A percentile compares a stretch with the other conserved stretches of the same genome.
Conservation (phyloP, 2,113 vertebrate genomes). For the Casuarius casuarius region DNA sequence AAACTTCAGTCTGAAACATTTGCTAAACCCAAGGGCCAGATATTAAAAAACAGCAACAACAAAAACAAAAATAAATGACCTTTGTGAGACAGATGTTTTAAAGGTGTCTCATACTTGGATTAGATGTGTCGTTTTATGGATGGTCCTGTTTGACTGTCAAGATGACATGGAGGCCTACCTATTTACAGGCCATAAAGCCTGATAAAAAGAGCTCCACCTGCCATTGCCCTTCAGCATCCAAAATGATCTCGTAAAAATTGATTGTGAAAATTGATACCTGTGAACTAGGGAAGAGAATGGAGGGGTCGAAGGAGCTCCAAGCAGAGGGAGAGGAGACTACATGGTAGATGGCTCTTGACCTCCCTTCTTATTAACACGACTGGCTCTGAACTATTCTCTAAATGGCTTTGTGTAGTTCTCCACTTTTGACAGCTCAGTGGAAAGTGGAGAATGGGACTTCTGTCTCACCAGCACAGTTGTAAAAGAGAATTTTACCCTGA, state of each 20-base stretch:
- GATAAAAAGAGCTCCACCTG: not conserved
- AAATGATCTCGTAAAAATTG: not conserved
- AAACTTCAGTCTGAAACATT: not conserved
- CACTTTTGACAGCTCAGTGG: not conserved
- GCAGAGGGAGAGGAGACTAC: not conserved
- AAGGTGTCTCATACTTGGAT: not conserved
- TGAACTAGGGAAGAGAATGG: not conserved
- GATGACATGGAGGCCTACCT: rapidly evolving
- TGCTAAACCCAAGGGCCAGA: not conserved
- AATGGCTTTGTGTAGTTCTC: not conserved
- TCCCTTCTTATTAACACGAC: not conserved
- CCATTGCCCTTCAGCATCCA: rapidly evolving
- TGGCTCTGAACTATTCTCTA: not conserved
- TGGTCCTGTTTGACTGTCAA: not conserved
- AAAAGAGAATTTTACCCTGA: not conserved
- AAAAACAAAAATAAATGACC: not conserved
- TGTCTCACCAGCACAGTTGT: not conserved
- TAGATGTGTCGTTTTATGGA: not conserved
- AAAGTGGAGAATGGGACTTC: not conserved
- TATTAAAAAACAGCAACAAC: not conserved
- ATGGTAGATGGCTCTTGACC: not conserved
- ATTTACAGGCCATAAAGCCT: not conserved
- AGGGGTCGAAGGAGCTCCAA: not conserved
- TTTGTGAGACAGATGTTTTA: not conserved
- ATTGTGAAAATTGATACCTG: not conserved